Evolutionary conservation across 2,888 invertebrate species (phyloP), one percentile per base, ranked within the genome.

Genomic region (Carabus problematicus): DNA sequence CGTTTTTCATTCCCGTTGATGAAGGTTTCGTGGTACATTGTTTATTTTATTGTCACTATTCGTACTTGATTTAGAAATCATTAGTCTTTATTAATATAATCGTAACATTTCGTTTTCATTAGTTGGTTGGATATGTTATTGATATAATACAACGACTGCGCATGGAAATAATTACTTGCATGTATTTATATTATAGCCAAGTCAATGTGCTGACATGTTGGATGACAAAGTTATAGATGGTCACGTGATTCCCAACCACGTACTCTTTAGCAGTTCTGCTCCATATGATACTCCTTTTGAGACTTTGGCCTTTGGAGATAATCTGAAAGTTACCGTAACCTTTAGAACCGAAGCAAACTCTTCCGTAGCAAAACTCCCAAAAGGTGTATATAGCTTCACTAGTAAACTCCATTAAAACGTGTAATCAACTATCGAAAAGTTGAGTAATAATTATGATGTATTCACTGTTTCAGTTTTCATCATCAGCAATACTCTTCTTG

Each of bases 1-100:
- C 96, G 12, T 96, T 94, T 82, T 93, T 96, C 79, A 91, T 96
- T 75, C 95, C 96, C 7, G 90, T 95, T 52, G 95, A 95, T 81
- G 92, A 93, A 79, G 94, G 94, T 70, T 93, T 94, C 77, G 91
- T 91, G 88, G 94, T 94, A 84, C 83, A 76, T 72, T 52, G 29
- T 70, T 39, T 68, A 12, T 12, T 3, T n/a, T 12, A n/a, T n/a
- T n/a, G n/a, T n/a, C n/a, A n/a, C n/a, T n/a, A n/a, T n/a, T n/a
- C n/a, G 16, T 42, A 4, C 9, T 59, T 59, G 9, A 14, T 16
- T 16, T 47, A 9, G 6, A n/a, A 14, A 47, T 7, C 11, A 47
- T 3, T 47, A 47, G 16, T 47, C 1, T 14, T 1, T 1, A 7
- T 47, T 9, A 4, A 4, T 9, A 11, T 12, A 6, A 47, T 47